A percentile compares a stretch with the other conserved stretches of the same genome.
Conservation (phyloP, 2,888 invertebrate species). For the Pogonocherus hispidulus region DNA sequence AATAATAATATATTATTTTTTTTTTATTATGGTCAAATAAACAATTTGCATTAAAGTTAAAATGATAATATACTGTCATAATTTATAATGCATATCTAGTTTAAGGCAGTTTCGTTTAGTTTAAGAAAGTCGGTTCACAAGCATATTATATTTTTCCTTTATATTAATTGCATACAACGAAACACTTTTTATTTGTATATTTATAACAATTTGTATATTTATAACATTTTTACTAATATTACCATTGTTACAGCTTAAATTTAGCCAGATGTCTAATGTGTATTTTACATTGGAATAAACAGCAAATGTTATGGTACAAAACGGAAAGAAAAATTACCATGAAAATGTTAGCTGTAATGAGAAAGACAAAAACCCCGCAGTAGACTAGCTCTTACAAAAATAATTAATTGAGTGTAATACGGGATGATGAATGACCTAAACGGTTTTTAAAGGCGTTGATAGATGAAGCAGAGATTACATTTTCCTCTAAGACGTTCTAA, state of each 20-base stretch:
- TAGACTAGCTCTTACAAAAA: constrained; percentile 1
- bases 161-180: too few relatives aligned
- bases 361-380: background rate
- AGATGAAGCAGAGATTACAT: constrained; percentile 6
- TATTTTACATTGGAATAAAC: background rate
- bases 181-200: too few relatives aligned
- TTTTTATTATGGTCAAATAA: too few relatives aligned
- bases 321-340: background rate
- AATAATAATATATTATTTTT: too few relatives aligned
- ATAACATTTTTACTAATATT: background rate
- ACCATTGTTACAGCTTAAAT: too few relatives aligned
- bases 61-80: too few relatives aligned
- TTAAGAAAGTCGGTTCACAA: too few relatives aligned
- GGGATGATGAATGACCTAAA: constrained; percentile 2
- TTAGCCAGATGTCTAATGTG: too few relatives aligned
- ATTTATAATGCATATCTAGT: too few relatives aligned
- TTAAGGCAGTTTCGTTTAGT: too few relatives aligned
- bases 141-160: too few relatives aligned
- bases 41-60: too few relatives aligned
- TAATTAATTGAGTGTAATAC: constrained; percentile 6
- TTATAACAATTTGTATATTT: constrained; percentile 33
- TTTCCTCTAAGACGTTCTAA: background rate
- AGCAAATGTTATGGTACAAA: background rate
- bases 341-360: constrained; percentile 1
- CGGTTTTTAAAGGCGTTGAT: constrained; percentile 5